Percentiles rank a stretch among this genome's conserved stretches.
These are phyloP conservation scores for Caligus rogercresseyi DNA, from an alignment of 1,140 invertebrate genomes.

Conservation along the genomic window DNA sequence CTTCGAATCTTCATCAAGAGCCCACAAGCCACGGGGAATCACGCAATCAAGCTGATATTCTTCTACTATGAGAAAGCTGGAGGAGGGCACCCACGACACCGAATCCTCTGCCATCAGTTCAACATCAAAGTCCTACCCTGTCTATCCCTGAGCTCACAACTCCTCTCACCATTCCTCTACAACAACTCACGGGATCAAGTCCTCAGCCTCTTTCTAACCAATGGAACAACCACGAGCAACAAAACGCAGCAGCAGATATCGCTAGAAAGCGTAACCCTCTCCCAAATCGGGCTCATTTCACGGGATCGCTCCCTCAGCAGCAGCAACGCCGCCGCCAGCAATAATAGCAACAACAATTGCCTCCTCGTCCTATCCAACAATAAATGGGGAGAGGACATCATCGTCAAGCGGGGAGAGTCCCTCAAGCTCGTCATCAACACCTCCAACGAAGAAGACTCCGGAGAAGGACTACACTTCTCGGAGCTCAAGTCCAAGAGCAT, in stretches of 20 bases:
- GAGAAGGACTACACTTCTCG: neutral
- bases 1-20: neutral
- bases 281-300: neutral
- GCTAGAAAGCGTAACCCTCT: neutral
- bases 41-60: neutral
- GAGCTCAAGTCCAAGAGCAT: neutral
- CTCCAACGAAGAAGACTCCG: neutral
- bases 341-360: too few species aligned
- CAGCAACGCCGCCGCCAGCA: too few species aligned
- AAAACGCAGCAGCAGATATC: neutral
- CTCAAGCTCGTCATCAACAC: neutral
- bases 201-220: neutral
- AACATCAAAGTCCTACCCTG: conserved; percentile 1
- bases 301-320: neutral
- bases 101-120: neutral
- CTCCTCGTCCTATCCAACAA: too few species aligned
- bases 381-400: neutral
- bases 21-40: neutral
- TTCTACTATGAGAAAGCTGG: conserved; percentile 1
- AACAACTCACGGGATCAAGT: neutral
- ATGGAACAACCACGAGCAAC: neutral
- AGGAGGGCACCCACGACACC: neutral
- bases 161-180: neutral
- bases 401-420: neutral
- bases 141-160: neutral